These are phyloP conservation scores for Lasius platythorax DNA, from an alignment of 2,888 invertebrate genomes.

Conservation along the genomic window DNA sequence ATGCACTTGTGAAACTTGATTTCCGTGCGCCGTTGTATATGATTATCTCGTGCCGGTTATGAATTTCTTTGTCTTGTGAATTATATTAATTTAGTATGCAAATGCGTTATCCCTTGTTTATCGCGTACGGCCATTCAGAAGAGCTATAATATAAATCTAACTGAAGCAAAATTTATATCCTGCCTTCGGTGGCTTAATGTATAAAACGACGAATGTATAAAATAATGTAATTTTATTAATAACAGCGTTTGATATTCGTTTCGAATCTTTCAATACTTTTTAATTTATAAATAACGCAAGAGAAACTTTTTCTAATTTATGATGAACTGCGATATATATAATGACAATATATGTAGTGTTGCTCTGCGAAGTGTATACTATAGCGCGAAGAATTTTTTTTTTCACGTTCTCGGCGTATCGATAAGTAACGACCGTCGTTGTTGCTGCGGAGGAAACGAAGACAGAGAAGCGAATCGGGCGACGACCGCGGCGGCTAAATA, in stretches of 20 bases:
- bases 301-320: background rate
- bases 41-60: conserved; percentile 2
- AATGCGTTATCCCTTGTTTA: background rate
- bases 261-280: background rate
- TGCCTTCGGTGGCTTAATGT: background rate
- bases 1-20: conserved; percentile 29
- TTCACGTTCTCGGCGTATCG: background rate
- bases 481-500: conserved; percentile 74
- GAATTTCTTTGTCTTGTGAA: background rate
- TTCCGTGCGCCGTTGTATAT: background rate
- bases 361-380: background rate
- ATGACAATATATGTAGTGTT: background rate
- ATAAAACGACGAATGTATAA: background rate
- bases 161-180: background rate
- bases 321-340: background rate
- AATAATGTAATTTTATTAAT: background rate
- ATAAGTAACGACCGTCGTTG: conserved; percentile 14
- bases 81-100: background rate
- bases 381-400: background rate
- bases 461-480: conserved; percentile 61
- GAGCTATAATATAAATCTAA: background rate
- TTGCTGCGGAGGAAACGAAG: conserved; percentile 54
- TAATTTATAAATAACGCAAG: background rate
- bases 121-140: background rate
- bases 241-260: background rate